phyloP scores from a whole-genome alignment of 2,888 invertebrate genomes.

The Lydus trimaculatus region DNA sequence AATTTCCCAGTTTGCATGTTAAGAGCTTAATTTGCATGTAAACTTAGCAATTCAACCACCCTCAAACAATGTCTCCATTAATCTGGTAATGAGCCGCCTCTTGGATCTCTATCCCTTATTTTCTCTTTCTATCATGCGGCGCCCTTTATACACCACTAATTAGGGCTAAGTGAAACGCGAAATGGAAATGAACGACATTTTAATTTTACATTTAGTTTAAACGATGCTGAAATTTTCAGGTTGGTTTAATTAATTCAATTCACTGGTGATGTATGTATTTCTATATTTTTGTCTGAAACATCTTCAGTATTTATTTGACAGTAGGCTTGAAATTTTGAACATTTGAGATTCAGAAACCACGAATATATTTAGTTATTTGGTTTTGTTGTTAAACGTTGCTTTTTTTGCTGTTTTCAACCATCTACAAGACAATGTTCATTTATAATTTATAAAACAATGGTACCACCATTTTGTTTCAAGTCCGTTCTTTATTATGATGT shows the following conservation, averaged over 20 bases:
- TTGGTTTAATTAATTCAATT: background rate
- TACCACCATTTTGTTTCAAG: constrained; percentile 48
- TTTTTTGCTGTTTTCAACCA: background rate
- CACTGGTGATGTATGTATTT: background rate
- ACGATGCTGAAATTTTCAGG: background rate
- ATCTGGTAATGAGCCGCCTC: constrained; percentile 57
- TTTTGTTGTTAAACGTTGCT: background rate
- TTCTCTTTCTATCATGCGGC: background rate
- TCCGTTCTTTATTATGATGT: constrained; percentile 50
- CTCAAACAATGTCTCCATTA: constrained; percentile 61
- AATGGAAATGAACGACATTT: constrained; percentile 4
- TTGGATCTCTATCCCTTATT: constrained; percentile 31
- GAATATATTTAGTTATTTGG: too few relatives aligned
- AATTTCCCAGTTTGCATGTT: constrained; percentile 60
- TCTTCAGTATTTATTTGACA: background rate
- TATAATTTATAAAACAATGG: constrained; percentile 6
- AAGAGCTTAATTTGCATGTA: constrained; percentile 61
- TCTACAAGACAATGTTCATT: constrained; percentile 30
- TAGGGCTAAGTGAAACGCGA: constrained; percentile 46
- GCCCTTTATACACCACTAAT: constrained; percentile 43
- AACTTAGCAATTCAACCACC: constrained; percentile 53
- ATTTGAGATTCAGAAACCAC: too few relatives aligned
- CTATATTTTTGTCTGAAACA: background rate
- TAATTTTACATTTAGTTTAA: background rate
- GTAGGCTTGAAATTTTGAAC: too few relatives aligned